phyloP scores from a whole-genome alignment of 2,113 vertebrate species.

The Anolis carolinensis region DNA sequence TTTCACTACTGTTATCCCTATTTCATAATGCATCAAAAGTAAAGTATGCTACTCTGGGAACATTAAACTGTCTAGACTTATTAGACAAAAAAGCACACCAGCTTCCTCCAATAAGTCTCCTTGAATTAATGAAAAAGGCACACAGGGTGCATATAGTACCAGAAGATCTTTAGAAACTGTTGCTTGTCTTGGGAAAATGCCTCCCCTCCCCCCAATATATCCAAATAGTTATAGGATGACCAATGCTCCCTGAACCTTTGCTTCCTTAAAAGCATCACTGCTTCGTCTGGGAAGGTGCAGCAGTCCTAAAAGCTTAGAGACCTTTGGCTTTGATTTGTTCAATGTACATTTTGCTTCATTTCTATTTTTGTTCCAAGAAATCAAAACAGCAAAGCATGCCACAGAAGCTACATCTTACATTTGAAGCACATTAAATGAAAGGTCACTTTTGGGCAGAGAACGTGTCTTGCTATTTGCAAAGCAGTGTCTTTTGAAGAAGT shows the following conservation, averaged over 20 bases:
- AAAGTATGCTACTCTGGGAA: background rate
- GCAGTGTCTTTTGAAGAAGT: background rate
- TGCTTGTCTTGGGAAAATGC: background rate
- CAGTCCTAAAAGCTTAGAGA: background rate
- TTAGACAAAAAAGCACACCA: constrained; percentile 7
- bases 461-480: background rate
- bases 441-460: background rate
- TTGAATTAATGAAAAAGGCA: background rate
- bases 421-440: background rate
- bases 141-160: background rate
- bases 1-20: constrained; percentile 7
- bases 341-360: background rate
- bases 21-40: constrained; percentile 43
- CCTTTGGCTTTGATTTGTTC: background rate
- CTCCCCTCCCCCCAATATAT: background rate
- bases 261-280: background rate
- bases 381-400: background rate
- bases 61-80: constrained; percentile 9
- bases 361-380: background rate
- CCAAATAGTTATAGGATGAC: background rate
- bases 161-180: background rate
- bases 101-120: background rate
- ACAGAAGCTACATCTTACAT: background rate
- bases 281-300: background rate
- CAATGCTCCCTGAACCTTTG: background rate